Evolutionary conservation across 2,113 vertebrate species (phyloP).

Genomic region (Progne subis): DNA sequence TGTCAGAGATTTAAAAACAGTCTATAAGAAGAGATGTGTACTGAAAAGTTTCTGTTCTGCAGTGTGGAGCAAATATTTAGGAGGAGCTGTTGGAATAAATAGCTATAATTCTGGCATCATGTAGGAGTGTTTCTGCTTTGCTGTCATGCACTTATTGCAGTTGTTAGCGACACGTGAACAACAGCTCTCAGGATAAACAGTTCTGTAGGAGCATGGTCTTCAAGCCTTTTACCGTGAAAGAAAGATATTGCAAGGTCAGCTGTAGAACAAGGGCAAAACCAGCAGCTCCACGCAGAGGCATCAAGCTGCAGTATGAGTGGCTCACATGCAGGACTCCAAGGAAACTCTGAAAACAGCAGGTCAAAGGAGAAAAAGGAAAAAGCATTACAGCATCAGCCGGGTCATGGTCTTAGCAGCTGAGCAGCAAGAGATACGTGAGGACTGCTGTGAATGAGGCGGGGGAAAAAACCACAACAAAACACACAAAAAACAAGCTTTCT

Average conservation of each 20-base stretch:
- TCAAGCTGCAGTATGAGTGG: not conserved
- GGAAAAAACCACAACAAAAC: not conserved
- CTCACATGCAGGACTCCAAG: not conserved
- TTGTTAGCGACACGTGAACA: not conserved
- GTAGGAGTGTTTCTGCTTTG: not conserved
- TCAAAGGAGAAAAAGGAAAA: constrained; percentile 47
- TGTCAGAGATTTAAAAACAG: not conserved
- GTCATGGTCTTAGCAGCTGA: constrained; percentile 33
- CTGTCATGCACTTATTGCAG: not conserved
- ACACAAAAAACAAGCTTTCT: not conserved
- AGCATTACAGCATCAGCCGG: constrained; percentile 11
- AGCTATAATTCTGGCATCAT: not conserved
- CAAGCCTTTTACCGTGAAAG: not conserved
- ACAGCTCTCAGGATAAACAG: not conserved
- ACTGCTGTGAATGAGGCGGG: not conserved
- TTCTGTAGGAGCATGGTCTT: not conserved
- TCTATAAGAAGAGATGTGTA: not conserved
- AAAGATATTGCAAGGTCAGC: constrained; percentile 47
- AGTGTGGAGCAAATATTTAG: not conserved
- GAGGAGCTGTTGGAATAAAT: not conserved
- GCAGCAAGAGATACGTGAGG: not conserved
- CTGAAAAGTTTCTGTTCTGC: not conserved
- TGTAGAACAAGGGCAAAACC: constrained; percentile 15
- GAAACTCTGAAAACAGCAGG: constrained; percentile 13
- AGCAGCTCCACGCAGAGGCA: not conserved